Percentiles rank a stretch among this genome's conserved stretches.
Evolutionary conservation across 2,888 invertebrate genomes (phyloP).

Genomic region (Platycheirus rosarum): DNA sequence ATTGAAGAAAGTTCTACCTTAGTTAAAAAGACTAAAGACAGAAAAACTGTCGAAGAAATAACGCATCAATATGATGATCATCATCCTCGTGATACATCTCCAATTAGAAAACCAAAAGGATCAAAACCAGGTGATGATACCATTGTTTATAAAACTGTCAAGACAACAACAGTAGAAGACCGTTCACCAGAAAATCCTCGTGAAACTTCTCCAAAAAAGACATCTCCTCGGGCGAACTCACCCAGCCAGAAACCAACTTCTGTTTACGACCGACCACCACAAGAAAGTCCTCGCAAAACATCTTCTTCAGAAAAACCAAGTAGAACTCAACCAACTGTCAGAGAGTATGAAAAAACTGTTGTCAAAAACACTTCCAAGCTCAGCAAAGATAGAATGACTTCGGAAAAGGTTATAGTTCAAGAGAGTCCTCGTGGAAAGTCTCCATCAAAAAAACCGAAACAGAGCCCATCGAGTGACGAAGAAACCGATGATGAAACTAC

Average conservation of each 20-base stretch:
- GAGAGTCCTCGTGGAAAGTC: slow-evolving; percentile 33
- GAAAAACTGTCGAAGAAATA: slow-evolving; percentile 4
- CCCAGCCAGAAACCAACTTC: slow-evolving; percentile 28
- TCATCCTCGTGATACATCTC: slow-evolving; percentile 12
- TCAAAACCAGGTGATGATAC: slow-evolving; percentile 23
- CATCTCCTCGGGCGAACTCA: slow-evolving; percentile 28
- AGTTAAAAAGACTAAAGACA: slow-evolving; percentile 12
- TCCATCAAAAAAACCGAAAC: slow-evolving; percentile 50
- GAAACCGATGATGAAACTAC: slow-evolving; percentile 32
- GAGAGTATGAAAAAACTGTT: slow-evolving; percentile 12
- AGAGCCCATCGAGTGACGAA: slow-evolving; percentile 33
- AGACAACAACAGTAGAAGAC: slow-evolving; percentile 24
- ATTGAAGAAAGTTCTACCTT: slow-evolving; percentile 28
- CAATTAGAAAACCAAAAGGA: slow-evolving; percentile 17
- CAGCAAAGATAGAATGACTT: slow-evolving; percentile 20
- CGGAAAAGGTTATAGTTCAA: slow-evolving; percentile 13
- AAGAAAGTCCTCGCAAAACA: slow-evolving; percentile 29
- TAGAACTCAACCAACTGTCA: slow-evolving; percentile 16
- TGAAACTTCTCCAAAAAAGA: background rate
- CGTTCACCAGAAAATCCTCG: slow-evolving; percentile 9
- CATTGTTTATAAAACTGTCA: slow-evolving; percentile 9
- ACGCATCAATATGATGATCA: slow-evolving; percentile 5
- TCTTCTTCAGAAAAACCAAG: slow-evolving; percentile 45
- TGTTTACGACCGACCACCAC: slow-evolving; percentile 14
- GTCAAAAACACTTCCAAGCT: slow-evolving; percentile 8